A percentile compares a stretch with the other conserved stretches of the same genome.
Conservation (phyloP, 2,888 invertebrate genomes). For the Sepiola atlantica region DNA sequence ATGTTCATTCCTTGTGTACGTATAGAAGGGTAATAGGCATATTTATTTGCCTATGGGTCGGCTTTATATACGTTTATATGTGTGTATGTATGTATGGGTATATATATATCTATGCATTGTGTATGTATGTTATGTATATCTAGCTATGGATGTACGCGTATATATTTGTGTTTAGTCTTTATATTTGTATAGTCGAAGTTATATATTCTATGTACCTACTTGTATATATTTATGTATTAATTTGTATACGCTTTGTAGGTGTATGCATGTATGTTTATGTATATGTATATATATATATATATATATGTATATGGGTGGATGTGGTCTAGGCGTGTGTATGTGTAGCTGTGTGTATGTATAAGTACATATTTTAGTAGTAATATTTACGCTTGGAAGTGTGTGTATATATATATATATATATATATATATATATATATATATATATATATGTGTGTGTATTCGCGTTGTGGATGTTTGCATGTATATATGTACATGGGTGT, state of each 20-base stretch:
- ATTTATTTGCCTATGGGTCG: too few species aligned
- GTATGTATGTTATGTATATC: too few species aligned
- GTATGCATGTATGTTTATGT: not conserved
- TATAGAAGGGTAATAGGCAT: too few species aligned
- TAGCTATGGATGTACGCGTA: too few species aligned
- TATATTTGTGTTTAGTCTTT: too few species aligned
- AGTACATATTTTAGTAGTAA: not conserved
- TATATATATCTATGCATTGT: constrained; percentile 33
- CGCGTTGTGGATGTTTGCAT: not conserved
- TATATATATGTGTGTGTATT: not conserved
- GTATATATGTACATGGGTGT: not conserved
- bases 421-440: not conserved
- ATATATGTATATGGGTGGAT: not conserved
- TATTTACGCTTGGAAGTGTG: too few species aligned
- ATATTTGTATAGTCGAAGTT: too few species aligned
- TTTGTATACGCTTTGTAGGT: too few species aligned
- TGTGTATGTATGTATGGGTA: not conserved
- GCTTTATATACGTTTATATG: too few species aligned
- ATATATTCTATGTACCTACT: too few species aligned
- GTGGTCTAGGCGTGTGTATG: not conserved
- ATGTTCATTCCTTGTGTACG: too few species aligned
- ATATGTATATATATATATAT: not conserved
- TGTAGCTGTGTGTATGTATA: not conserved
- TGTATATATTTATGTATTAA: too few species aligned
- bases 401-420: not conserved